Base-by-base conservation (phyloP, 1,140 invertebrate genomes). In the Heliconius melpomene region DNA sequence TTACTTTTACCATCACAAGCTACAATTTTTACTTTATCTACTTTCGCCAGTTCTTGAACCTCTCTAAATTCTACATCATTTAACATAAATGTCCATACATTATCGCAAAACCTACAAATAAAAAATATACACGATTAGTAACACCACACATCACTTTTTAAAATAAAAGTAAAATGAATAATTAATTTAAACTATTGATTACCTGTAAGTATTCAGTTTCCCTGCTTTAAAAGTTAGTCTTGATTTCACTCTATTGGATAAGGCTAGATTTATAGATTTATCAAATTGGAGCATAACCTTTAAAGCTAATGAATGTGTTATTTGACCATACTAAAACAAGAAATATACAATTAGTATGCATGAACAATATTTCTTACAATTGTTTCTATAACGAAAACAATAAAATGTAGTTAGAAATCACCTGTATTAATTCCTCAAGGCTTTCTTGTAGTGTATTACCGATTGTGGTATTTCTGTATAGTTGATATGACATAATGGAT, bases 61-160 rank as follows among this genome's bases (percentile, higher is more conserved):
- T 99, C 99, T 83, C 98, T 96, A 90, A 99, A 99, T 93, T 99
- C 99, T 16, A 99, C 99, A 95, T 99, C 98, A 93, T 99, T 99
- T 80, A 99, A 95, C 95, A 99, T 98, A 90, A 99, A 99, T n/a
- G 99, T 99, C 99, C 99, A 99, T 1, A 99, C 99, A 96, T 99
- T 99, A 95, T 99, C 99, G 96, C 99, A 99, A 95, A 99, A 99
- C 87, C 94, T 95, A 81, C 77, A 93, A 89, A 79, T 26, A 16
- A 29, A 26, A 66, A 26, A 66, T n/a, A 29, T n/a, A 29, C 11
- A 66, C 3, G 11, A 72, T 83, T 66, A 71, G 73, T 16, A 66
- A 26, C 23, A 66, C 20, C 20, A 66, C 7, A 29, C 1, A 66
- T 26, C 23, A 26, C 23, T 26, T 13, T 66, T 26, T 29, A 3